Evolutionary conservation across 2,113 vertebrate genomes (phyloP), one percentile per base, ranked within the genome.

Genomic region (Rhineura floridana): DNA sequence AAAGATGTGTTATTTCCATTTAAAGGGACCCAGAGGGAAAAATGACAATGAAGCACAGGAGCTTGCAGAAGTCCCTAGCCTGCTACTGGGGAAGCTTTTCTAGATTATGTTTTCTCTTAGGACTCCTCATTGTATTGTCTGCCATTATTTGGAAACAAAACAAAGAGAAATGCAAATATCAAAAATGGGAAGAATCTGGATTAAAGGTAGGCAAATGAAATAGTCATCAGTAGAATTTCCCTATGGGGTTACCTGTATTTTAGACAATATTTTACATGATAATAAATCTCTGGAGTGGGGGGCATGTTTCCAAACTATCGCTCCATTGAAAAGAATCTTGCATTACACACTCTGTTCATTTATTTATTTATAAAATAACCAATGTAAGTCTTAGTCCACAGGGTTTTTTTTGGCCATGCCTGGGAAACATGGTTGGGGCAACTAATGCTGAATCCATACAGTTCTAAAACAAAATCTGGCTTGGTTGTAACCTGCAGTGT

Each of bases 171-270:
- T 1, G 48, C 17, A 19, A 59, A 19, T 77, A 39, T 63, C n/a
- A 39, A 0, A 0, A 8, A 89, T 33, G 1, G 33, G 3, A 10
- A 76, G 84, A 75, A 7, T 83, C 86, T 89, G 36, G 25, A 67
- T 81, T 52, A 5, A 50, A 19, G 0, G 1, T 67, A 55, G 52
- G 46, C 59, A 81, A 84, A 15, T 15, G 19, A 73, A 72, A 19
- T 63, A 21, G 21, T 77, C 30, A 10, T 0, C 0, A 23, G 42
- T 0, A 0, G 2, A 3, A 6, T 6, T 83, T 81, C 72, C 50
- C 15, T 42, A 36, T 1, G 50, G 75, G 25, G 13, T 1, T 50
- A 4, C 63, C 2, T 67, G 30, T 17, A 48, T 11, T 11, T 78
- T 46, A 78, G 10, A 78, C 23, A 78, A 78, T 33, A 21, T 50